Base-by-base conservation (phyloP, 2,888 invertebrate species). In the Stratiomys singularior region DNA sequence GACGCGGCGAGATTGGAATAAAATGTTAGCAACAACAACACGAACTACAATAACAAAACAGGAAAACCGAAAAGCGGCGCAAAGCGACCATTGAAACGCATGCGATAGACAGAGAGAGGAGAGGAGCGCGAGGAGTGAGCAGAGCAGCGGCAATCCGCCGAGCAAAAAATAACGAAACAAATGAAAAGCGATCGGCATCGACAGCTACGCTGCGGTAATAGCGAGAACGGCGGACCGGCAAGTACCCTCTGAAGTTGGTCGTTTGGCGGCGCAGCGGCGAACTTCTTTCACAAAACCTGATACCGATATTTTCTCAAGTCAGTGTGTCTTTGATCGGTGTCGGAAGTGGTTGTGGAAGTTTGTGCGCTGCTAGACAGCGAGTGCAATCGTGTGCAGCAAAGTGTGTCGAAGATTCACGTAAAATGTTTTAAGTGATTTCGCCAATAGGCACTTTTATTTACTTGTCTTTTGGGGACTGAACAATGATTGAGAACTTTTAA, bases 201-300 rank as follows among this genome's bases (percentile, higher is more conserved):
- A 28, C 25, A 21, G 71, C 67, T n/a, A 4, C 52, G 52, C 52
- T 23, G 23, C 13, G 4, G n/a, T 5, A 60, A n/a, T 18, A 18
- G 52, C 52, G n/a, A n/a, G n/a, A 15, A 60, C 7, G 60, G n/a
- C 60, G 15, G 58, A 58, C 74, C 74, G 74, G 74, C 74, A 44
- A 74, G 58, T 58, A 18, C 30, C 47, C 58, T 74, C 60, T 74
- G 74, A 74, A 74, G 74, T 74, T 37, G 58, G 60, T 27, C 58
- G 72, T 23, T 18, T 44, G 46, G 69, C 66, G 37, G 37, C n/a
- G 71, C 60, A 37, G 74, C 74, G 58, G 74, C 60, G 74, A 37
- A 74, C 74, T 74, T 74, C 74, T 74, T 58, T 74, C 74, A 74
- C 30, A 58, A 18, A 52, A 13, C 18, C 52, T 15, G 52, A 52